Evolutionary conservation across 2,113 vertebrate genomes (phyloP).

Genomic region (Oplegnathus fasciatus): DNA sequence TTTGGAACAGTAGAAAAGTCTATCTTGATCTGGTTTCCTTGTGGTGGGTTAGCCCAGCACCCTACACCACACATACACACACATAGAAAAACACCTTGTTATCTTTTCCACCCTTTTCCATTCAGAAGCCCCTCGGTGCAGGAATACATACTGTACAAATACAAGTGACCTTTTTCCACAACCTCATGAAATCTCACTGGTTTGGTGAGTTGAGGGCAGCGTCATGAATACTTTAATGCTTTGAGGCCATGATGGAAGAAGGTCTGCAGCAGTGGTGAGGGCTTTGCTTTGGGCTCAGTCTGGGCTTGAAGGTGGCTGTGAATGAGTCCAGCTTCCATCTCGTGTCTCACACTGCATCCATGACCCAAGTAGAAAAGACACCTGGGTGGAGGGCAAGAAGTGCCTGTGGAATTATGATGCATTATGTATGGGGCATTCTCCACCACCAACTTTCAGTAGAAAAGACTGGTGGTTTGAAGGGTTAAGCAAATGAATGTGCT

Average conservation of each 20-base stretch:
- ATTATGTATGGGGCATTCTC: not conserved
- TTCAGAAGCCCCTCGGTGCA: not conserved
- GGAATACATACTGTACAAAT: conserved; percentile 37
- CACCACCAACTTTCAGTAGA: not conserved
- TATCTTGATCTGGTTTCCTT: not conserved
- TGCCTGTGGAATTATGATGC: conserved; percentile 45
- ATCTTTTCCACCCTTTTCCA: not conserved
- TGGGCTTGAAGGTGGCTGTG: not conserved
- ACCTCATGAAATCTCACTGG: conserved; percentile 34
- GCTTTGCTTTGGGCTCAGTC: conserved; percentile 1
- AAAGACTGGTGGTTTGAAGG: not conserved
- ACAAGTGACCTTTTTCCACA: conserved; percentile 56
- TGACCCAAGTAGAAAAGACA: conserved; percentile 6
- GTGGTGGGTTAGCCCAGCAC: not conserved
- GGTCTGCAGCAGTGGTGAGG: not conserved
- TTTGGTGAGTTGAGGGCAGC: not conserved
- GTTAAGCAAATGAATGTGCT: not conserved
- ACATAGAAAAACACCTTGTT: not conserved
- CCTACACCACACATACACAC: not conserved
- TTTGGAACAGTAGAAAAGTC: not conserved
- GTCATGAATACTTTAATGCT: conserved; percentile 47
- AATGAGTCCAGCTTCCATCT: not conserved
- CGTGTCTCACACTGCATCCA: not conserved
- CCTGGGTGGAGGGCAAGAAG: not conserved
- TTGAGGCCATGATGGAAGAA: conserved; percentile 4